Conservation (phyloP, 2,888 invertebrate genomes). For the Siphonodentalium dalli region DNA sequence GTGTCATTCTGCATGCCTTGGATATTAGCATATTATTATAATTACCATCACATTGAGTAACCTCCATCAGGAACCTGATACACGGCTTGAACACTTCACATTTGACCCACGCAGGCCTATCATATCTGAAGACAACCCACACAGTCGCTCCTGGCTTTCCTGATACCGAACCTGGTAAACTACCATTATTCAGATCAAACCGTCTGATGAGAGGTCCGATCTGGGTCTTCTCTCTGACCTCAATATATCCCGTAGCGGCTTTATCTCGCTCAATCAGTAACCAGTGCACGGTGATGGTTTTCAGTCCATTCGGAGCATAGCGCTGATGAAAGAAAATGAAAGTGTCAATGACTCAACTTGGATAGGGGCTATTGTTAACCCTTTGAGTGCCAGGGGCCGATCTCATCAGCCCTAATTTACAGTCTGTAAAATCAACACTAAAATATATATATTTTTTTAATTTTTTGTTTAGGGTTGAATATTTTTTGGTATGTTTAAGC, state of each 20-base stretch:
- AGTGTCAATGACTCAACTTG: neutral
- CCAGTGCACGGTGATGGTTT: conserved; percentile 85
- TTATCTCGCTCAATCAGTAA: conserved; percentile 76
- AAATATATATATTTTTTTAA: no score
- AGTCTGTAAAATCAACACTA: no score
- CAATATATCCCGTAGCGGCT: conserved; percentile 70
- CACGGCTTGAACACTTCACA: conserved; percentile 45
- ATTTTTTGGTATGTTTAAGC: no score
- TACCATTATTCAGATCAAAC: conserved; percentile 81
- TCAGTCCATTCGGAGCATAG: conserved; percentile 68
- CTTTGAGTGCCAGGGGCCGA: no score
- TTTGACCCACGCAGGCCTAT: conserved; percentile 32
- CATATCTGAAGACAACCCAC: conserved; percentile 75
- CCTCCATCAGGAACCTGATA: conserved; percentile 44
- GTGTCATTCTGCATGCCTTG: no score
- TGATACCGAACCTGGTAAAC: conserved; percentile 79
- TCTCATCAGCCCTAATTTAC: no score
- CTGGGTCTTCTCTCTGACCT: conserved; percentile 46
- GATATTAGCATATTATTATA: conserved; percentile 56
- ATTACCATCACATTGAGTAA: conserved; percentile 63
- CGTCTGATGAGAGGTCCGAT: conserved; percentile 74
- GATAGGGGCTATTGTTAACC: no score
- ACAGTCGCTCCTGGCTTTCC: conserved; percentile 82
- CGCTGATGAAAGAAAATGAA: conserved; percentile 27
- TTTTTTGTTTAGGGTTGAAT: no score